Conservation (phyloP, 1,140 invertebrate genomes). For the Eufriesea mexicana region DNA sequence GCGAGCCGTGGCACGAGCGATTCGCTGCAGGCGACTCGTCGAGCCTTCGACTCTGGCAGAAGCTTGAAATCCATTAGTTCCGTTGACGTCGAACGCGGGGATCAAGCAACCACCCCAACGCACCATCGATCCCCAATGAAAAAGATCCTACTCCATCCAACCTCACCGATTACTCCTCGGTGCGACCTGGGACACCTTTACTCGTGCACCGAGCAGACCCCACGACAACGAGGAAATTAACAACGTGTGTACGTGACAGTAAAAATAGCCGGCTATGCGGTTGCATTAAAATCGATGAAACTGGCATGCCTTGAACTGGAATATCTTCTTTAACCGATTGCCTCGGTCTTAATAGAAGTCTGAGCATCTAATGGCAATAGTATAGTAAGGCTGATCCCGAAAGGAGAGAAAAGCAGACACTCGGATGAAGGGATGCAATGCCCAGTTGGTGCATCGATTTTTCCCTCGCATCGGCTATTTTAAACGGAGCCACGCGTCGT, state of each 20-base stretch:
- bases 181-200: too few species aligned
- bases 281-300: slow-evolving; percentile 29
- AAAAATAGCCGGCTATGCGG: slow-evolving; percentile 34
- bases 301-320: slow-evolving; percentile 35
- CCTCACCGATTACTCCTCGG: too few species aligned
- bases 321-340: slow-evolving; percentile 43
- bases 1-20: slow-evolving; percentile 59
- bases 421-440: neutral
- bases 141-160: slow-evolving; percentile 3
- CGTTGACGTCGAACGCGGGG: slow-evolving; percentile 61
- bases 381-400: too few species aligned
- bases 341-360: neutral
- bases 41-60: slow-evolving; percentile 35
- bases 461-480: slow-evolving; percentile 44
- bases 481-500: slow-evolving; percentile 36
- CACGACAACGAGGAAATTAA: slow-evolving; percentile 1
- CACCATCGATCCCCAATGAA: slow-evolving; percentile 26
- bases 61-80: slow-evolving; percentile 70
- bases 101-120: slow-evolving; percentile 54
- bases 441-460: slow-evolving; percentile 29
- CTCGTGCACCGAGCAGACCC: too few species aligned
- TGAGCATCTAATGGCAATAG: neutral
- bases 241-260: slow-evolving; percentile 1
- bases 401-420: neutral
- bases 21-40: slow-evolving; percentile 55